phyloP scores from a whole-genome alignment of 2,113 vertebrate species.

The Lophochroa leadbeateri region DNA sequence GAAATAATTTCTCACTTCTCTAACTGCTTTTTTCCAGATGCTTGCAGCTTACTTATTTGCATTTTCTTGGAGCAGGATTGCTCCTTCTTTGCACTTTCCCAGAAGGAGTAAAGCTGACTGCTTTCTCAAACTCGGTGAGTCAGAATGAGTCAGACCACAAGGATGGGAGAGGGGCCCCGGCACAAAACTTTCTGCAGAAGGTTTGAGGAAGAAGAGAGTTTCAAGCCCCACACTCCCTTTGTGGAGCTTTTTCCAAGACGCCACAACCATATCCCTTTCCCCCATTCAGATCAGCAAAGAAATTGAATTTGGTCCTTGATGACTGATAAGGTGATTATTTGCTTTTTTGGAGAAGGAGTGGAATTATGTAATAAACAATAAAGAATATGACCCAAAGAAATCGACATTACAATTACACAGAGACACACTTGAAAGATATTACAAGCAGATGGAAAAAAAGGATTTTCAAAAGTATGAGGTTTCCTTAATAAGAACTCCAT shows the following conservation, averaged over 20 bases:
- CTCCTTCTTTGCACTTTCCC: constrained; percentile 6
- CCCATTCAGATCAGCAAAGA: neutral
- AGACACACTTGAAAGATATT: neutral
- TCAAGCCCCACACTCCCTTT: neutral
- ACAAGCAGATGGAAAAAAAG: constrained; percentile 54
- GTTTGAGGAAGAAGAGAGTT: neutral
- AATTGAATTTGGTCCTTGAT: neutral
- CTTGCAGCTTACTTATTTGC: neutral
- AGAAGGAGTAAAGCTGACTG: neutral
- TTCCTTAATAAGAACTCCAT: constrained; percentile 67
- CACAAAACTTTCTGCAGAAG: neutral
- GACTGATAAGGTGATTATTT: neutral
- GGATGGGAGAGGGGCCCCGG: neutral
- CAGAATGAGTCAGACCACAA: constrained; percentile 50
- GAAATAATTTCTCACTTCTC: neutral
- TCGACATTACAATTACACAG: neutral
- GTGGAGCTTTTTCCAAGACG: neutral
- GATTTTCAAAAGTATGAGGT: neutral
- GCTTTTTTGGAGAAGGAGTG: neutral
- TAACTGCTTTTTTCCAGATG: neutral
- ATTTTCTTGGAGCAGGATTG: constrained; percentile 3
- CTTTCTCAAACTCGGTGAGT: constrained; percentile 15
- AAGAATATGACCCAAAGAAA: neutral
- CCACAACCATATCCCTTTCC: neutral
- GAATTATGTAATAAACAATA: neutral